Conservation (phyloP, 2,888 invertebrate genomes). For the Perithous albicinctus region DNA sequence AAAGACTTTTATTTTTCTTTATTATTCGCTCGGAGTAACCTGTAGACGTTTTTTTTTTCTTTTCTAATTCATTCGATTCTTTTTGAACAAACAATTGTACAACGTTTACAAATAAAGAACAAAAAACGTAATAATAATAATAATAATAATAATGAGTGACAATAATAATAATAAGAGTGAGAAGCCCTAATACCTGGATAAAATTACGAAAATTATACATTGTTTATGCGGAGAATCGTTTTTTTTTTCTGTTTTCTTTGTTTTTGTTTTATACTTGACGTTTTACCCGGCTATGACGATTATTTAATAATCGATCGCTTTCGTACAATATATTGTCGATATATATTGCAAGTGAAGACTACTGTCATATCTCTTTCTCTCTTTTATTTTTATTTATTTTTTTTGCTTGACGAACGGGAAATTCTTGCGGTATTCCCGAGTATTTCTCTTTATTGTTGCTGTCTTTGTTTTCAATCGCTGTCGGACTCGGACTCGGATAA, state of each 20-base stretch:
- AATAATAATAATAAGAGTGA: constrained; percentile 44
- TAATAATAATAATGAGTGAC: constrained; percentile 50
- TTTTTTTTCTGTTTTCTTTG: constrained; percentile 5
- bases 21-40: background rate
- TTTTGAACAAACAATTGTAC: constrained; percentile 49
- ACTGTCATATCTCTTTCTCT: background rate
- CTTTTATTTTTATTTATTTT: background rate
- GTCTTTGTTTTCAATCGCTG: constrained; percentile 87
- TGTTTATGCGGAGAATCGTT: constrained; percentile 19
- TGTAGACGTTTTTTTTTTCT: constrained; percentile 3
- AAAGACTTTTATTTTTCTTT: too few relatives aligned
- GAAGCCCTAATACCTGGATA: constrained; percentile 63
- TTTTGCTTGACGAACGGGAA: too few relatives aligned
- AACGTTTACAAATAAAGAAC: constrained; percentile 48
- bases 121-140: constrained; percentile 23
- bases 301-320: constrained; percentile 12
- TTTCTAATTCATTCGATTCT: constrained; percentile 25
- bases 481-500: constrained; percentile 95
- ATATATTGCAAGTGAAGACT: constrained; percentile 11
- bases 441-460: background rate
- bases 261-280: background rate
- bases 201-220: constrained; percentile 57
- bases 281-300: constrained; percentile 1
- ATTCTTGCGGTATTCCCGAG: background rate
- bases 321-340: constrained; percentile 10